These are phyloP conservation scores for Entomobrya multifasciata DNA, from an alignment of 2,888 invertebrate genomes.

Conservation along the genomic window DNA sequence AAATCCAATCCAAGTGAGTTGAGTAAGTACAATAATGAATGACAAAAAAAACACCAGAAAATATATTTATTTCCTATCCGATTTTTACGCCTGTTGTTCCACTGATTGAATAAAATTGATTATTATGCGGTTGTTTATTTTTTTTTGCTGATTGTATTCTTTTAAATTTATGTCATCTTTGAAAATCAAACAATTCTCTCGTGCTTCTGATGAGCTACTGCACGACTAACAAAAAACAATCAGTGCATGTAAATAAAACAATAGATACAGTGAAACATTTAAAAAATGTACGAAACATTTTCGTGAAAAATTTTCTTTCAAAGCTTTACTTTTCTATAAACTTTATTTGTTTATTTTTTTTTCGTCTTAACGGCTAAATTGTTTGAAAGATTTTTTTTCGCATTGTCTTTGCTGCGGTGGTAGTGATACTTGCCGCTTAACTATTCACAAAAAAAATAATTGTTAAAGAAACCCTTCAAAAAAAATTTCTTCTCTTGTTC, in stretches of 20 bases:
- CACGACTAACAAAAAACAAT: constrained; percentile 53
- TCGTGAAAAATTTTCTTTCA: no score
- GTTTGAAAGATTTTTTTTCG: no score
- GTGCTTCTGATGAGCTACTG: constrained; percentile 42
- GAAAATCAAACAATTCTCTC: constrained; percentile 32
- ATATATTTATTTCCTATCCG: background rate
- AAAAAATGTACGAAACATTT: constrained; percentile 12
- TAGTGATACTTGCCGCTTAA: no score
- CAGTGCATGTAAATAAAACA: constrained; percentile 67
- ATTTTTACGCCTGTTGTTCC: background rate
- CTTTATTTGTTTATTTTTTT: no score
- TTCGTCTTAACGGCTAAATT: no score
- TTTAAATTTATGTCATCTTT: constrained; percentile 67
- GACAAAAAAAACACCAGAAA: constrained; percentile 21
- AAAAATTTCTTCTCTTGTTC: no score
- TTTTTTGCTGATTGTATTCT: no score
- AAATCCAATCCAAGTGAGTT: no score
- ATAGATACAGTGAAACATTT: constrained; percentile 49
- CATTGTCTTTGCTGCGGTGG: no score
- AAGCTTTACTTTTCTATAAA: no score
- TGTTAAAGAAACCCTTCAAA: no score
- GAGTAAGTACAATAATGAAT: background rate
- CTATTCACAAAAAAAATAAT: no score
- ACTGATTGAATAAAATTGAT: constrained; percentile 46
- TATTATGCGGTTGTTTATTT: constrained; percentile 3